Evolutionary conservation across 1,140 invertebrate species (phyloP).

Genomic region (Nautilus pompilius): DNA sequence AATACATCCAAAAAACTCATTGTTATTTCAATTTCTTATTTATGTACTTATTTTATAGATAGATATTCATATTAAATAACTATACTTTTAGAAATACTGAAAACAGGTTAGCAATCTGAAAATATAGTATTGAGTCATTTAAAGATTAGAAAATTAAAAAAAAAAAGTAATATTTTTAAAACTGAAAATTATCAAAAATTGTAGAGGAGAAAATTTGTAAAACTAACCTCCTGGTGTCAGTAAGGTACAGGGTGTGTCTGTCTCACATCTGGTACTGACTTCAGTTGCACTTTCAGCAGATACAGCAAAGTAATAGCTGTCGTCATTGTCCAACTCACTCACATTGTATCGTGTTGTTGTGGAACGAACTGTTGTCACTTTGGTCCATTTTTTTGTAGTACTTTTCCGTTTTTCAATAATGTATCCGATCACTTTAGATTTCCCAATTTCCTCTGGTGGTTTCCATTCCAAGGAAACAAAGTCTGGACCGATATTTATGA

Average conservation of each 20-base stretch:
- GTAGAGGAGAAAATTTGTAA: too few relatives aligned
- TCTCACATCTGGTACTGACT: slow-evolving; percentile 84
- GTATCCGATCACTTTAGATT: slow-evolving; percentile 88
- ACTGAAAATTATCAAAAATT: too few relatives aligned
- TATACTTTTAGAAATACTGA: too few relatives aligned
- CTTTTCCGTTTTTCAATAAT: slow-evolving; percentile 91
- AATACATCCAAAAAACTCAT: too few relatives aligned
- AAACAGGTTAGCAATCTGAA: too few relatives aligned
- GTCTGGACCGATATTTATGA: slow-evolving; percentile 88
- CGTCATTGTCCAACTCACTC: slow-evolving; percentile 86
- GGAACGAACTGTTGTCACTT: slow-evolving; percentile 74
- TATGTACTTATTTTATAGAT: too few relatives aligned
- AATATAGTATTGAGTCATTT: too few relatives aligned
- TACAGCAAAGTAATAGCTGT: slow-evolving; percentile 94
- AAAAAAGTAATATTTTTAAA: too few relatives aligned
- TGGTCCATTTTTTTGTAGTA: slow-evolving; percentile 31
- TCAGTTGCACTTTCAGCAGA: slow-evolving; percentile 98
- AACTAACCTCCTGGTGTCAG: too few relatives aligned
- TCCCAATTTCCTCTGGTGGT: slow-evolving; percentile 96
- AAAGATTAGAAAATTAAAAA: too few relatives aligned
- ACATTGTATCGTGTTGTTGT: slow-evolving; percentile 63
- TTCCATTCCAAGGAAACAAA: slow-evolving; percentile 93
- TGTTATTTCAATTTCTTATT: too few relatives aligned
- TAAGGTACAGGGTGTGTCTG: slow-evolving; percentile 74
- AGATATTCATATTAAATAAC: too few relatives aligned